These are phyloP conservation scores for Ploceus nigricollis DNA, from an alignment of 2,113 vertebrate species.

Conservation along the genomic window DNA sequence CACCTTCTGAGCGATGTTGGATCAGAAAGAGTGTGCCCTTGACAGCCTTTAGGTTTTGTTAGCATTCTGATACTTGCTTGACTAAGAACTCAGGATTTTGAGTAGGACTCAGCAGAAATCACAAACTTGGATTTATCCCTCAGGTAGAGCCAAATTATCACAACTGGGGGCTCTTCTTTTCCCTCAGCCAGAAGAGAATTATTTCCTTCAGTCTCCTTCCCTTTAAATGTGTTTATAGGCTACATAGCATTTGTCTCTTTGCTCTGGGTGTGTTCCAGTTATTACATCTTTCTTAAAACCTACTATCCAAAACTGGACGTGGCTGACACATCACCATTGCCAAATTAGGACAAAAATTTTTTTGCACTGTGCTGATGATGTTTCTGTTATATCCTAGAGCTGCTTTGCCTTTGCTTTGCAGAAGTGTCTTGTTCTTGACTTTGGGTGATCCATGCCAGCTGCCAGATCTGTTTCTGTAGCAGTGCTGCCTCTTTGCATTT, in stretches of 20 bases:
- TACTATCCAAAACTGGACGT: not conserved
- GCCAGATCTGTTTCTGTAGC: not conserved
- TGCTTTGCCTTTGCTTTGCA: not conserved
- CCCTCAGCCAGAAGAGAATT: not conserved
- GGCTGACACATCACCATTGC: not conserved
- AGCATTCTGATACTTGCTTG: not conserved
- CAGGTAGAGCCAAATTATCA: not conserved
- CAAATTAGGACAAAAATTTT: constrained; percentile 37
- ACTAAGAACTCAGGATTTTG: not conserved
- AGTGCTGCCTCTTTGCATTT: not conserved
- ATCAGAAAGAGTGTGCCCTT: not conserved
- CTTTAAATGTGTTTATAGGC: not conserved
- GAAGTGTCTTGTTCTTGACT: not conserved
- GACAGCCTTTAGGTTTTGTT: not conserved
- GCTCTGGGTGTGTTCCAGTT: not conserved
- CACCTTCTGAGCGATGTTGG: not conserved
- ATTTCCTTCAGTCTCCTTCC: not conserved
- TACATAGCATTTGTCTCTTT: not conserved
- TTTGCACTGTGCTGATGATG: not conserved
- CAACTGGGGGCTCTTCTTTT: not conserved
- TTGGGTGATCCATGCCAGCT: not conserved
- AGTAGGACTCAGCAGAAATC: not conserved
- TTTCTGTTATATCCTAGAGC: not conserved
- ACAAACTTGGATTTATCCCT: not conserved
- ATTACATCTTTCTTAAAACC: not conserved